Conservation (phyloP, 2,113 vertebrate genomes). For the Alces alces region DNA sequence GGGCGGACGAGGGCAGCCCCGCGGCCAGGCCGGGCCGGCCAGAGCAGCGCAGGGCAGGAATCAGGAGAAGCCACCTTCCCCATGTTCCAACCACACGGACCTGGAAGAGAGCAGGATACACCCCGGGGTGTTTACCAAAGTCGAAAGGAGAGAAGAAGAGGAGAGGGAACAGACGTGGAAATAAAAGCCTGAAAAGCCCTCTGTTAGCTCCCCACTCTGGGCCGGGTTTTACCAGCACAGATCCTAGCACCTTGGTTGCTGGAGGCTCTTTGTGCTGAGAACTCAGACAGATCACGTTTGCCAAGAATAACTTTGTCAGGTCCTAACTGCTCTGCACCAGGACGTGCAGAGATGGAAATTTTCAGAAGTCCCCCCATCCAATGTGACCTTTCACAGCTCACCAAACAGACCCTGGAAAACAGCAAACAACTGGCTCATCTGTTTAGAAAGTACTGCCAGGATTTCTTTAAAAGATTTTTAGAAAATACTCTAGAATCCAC, state of each 20-base stretch:
- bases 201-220: constrained; percentile 67
- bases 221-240: constrained; percentile 11
- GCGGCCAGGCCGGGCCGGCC: not conserved
- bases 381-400: not conserved
- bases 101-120: constrained; percentile 31
- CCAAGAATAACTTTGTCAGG: constrained; percentile 73
- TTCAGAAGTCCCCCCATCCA: constrained; percentile 43
- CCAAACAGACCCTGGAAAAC: not conserved
- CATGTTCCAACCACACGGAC: not conserved
- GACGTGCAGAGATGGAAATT: constrained; percentile 58
- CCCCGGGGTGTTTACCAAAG: constrained; percentile 40
- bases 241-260: constrained; percentile 30
- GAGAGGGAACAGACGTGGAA: not conserved
- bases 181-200: constrained; percentile 58
- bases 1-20: not conserved
- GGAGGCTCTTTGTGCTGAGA: constrained; percentile 60
- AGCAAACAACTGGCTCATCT: not conserved
- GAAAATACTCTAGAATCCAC: not conserved
- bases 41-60: not conserved
- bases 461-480: not conserved
- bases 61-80: not conserved
- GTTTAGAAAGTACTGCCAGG: not conserved
- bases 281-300: constrained; percentile 53
- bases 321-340: constrained; percentile 64
- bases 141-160: constrained; percentile 5